Evolutionary conservation across 1,140 invertebrate species (phyloP), one percentile per base, ranked within the genome.

Genomic region (Drosophila subpulchrella): DNA sequence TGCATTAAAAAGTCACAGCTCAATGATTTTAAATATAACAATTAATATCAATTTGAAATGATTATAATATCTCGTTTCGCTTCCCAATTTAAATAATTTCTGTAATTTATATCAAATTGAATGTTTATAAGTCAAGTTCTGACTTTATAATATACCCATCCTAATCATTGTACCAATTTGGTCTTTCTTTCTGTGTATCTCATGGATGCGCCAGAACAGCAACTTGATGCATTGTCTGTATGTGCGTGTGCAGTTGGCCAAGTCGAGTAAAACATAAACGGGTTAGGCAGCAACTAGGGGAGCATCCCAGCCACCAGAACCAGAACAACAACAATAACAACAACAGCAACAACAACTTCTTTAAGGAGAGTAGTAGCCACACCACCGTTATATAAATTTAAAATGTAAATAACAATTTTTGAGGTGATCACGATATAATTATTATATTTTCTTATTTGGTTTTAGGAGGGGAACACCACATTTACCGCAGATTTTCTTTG

Each of bases 191-290:
- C 48, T 15, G 13, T 51, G 27, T 8, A 15, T 32, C 6, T 2
- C 27, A 73, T 53, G 77, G 83, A 78, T 81, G 75, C 72, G 36
- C 58, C 47, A 65, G 57, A 74, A 72, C 65, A 75, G 47, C 51
- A 65, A 77, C 76, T 78, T 82, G 78, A 81, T 82, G 78, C 68
- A 81, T 78, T 86, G 71, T 73, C 65, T 75, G 76, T 73, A 75
- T 83, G 67, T 83, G 79, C 83, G 78, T 85, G 74, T 73, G 47
- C 2, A 60, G 62, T 75, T 81, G 77, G 70, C 79, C 85, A 76
- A 67, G 70, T 86, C 83, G 75, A 81, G 67, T 88, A 90, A 79
- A 89, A 72, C 62, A 68, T 75, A 88, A 85, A 90, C 82, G 79
- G 77, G 79, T 90, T 86, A 90, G 70, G 59, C 72, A 84, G 68